Evolutionary conservation across 2,113 vertebrate species (phyloP).

Genomic region (Archilochus colubris): DNA sequence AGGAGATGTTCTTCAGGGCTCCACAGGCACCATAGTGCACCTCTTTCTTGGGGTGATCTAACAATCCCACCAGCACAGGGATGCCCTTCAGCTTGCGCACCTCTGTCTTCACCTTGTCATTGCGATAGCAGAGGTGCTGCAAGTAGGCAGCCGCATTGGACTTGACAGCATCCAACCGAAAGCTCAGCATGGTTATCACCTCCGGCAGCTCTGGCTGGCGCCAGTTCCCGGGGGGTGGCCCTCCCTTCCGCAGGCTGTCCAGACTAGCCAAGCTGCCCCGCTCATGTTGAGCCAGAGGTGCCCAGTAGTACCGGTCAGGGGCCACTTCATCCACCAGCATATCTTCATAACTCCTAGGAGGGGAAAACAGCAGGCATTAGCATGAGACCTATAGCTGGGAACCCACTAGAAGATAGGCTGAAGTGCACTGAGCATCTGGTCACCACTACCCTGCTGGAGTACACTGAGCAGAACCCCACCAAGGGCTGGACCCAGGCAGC

Average conservation of each 20-base stretch:
- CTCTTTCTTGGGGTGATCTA: slow-evolving; percentile 95
- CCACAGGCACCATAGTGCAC: slow-evolving; percentile 94
- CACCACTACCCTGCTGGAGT: neutral
- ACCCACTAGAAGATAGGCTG: neutral
- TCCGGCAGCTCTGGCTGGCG: slow-evolving; percentile 94
- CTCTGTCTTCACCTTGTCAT: slow-evolving; percentile 95
- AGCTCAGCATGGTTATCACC: slow-evolving; percentile 95
- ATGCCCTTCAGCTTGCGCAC: slow-evolving; percentile 94
- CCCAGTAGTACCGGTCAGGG: slow-evolving; percentile 89
- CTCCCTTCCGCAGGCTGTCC: slow-evolving; percentile 91
- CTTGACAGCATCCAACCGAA: slow-evolving; percentile 90
- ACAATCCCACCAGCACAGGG: slow-evolving; percentile 88
- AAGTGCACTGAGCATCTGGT: fast-evolving
- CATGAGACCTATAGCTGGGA: fast-evolving
- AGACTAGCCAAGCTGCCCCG: slow-evolving; percentile 92
- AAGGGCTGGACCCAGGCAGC: neutral
- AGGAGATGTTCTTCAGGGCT: slow-evolving; percentile 97
- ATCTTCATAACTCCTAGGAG: slow-evolving; percentile 88
- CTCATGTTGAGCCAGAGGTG: slow-evolving; percentile 90
- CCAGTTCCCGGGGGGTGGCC: slow-evolving; percentile 78
- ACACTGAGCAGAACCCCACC: fast-evolving
- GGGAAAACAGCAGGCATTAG: neutral
- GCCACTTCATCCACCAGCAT: slow-evolving; percentile 89
- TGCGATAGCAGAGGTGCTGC: slow-evolving; percentile 95
- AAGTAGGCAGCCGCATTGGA: slow-evolving; percentile 94